Evolutionary conservation across 2,888 invertebrate genomes (phyloP), one percentile per base, ranked within the genome.

Genomic region (Synergus japonicus): DNA sequence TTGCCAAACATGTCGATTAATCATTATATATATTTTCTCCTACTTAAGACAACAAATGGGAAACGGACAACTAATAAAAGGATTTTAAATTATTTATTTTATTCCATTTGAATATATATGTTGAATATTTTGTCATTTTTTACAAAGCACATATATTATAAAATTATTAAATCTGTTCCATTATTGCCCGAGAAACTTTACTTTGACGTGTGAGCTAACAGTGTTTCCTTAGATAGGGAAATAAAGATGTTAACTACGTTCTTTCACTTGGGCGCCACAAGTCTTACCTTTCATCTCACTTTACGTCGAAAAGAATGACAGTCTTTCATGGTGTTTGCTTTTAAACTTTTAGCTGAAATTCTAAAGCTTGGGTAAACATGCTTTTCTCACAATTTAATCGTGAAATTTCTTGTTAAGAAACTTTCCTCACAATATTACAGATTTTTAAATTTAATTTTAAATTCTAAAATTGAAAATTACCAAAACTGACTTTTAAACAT

Each of bases 141-240:
- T 29, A 29, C 3, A 29, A 29, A 29, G 29, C 3, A 29, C 0
- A 29, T 29, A 29, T 29, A 29, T 29, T 54, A n/a, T 54, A n/a
- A 54, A 54, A 54, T n/a, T 60, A 22, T 60, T 29, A 60, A 60
- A 22, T 60, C 22, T 4, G 60, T 49, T n/a, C 4, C 9, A 5
- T 54, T 54, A 54, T 73, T 41, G 8, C 37, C 10, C 22, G 15
- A 37, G 29, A 54, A 82, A 78, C 69, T 83, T 81, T 80, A 78
- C 83, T 78, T 82, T 81, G 83, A 85, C 78, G 78, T 80, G 67
- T 77, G 78, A 82, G 81, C 85, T 86, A 84, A 82, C 81, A 78
- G 76, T 65, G 80, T 82, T 84, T 82, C 60, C 82, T 66, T 44
- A 65, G 76, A 76, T 77, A 43, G 49, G 8, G 54, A 73, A 69